Conservation (phyloP, 2,113 vertebrate genomes). For the Callaeas wilsoni region DNA sequence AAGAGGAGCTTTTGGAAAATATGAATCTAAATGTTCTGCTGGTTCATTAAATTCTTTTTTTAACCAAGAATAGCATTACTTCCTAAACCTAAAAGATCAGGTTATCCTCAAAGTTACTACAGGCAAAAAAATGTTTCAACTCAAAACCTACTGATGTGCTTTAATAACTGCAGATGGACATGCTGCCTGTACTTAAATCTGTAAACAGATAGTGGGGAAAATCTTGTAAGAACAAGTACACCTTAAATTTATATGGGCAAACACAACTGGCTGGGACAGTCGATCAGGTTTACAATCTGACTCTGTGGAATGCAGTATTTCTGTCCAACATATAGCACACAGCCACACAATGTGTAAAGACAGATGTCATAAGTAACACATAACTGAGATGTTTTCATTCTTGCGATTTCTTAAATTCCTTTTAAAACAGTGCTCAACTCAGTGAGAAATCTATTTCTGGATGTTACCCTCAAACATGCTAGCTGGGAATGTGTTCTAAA, state of each 20-base stretch:
- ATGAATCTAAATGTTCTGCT: background rate
- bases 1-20: background rate
- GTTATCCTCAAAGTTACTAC: background rate
- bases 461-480: background rate
- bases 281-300: background rate
- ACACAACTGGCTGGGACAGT: background rate
- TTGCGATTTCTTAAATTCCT: background rate
- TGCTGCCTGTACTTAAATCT: background rate
- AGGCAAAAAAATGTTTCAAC: background rate
- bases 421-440: background rate
- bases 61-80: background rate
- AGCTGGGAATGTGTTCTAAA: slow-evolving; percentile 4
- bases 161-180: background rate
- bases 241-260: background rate
- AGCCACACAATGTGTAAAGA: background rate
- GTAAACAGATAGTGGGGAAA: background rate
- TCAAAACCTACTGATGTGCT: background rate
- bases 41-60: background rate
- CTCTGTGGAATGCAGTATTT: background rate
- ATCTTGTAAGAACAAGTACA: background rate
- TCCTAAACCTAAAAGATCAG: background rate
- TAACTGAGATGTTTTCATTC: background rate
- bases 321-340: background rate
- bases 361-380: background rate
- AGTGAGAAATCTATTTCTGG: background rate